Percentiles rank a stretch among this genome's conserved stretches.
Evolutionary conservation across 1,140 invertebrate species (phyloP).

Genomic region (Aphis craccivora): DNA sequence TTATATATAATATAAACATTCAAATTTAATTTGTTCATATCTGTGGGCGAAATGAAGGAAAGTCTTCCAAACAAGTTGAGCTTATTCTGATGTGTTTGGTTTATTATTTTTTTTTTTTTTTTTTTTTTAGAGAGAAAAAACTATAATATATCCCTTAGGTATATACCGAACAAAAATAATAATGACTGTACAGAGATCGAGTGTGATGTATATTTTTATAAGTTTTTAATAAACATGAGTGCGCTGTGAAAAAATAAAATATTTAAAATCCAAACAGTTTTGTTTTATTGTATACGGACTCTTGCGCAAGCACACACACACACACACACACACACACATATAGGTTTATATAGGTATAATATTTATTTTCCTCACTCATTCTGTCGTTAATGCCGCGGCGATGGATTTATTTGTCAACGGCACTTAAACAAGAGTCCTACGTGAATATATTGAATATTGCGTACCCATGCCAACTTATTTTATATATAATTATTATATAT

Average conservation of each 20-base stretch:
- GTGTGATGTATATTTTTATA: constrained; percentile 6
- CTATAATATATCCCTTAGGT: background rate
- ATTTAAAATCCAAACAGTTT: background rate
- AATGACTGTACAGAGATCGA: background rate
- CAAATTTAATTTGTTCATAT: background rate
- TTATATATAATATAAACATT: background rate
- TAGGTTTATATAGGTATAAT: background rate
- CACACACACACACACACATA: too few species aligned
- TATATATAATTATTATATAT: background rate
- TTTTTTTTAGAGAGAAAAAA: background rate
- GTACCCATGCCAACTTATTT: background rate
- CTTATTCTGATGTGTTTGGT: background rate
- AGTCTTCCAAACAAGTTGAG: background rate
- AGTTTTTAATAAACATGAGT: constrained; percentile 30
- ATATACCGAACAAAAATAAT: background rate
- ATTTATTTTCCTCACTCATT: background rate
- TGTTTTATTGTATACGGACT: background rate
- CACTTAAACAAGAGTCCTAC: background rate
- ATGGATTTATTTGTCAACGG: constrained; percentile 23
- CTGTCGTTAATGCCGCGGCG: background rate
- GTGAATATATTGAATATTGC: background rate
- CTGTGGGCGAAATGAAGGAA: background rate
- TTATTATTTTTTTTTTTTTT: background rate
- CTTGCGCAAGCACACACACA: background rate
- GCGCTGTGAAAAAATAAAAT: background rate